Conservation (phyloP, 92 coral and sea anemone species). For the Blastomussa wellsi region DNA sequence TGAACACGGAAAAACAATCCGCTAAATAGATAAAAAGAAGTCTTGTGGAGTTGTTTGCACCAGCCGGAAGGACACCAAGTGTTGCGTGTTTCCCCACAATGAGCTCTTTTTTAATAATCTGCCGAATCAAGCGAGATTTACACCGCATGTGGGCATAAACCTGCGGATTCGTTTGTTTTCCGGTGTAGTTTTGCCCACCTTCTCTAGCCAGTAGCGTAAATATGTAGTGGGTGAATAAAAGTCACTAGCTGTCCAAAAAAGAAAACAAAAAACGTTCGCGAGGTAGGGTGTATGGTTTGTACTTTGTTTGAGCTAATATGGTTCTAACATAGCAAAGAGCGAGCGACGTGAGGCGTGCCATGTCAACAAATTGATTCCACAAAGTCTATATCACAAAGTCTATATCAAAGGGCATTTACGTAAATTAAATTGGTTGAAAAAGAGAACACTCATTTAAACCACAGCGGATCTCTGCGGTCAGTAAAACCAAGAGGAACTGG, state of each 20-base stretch:
- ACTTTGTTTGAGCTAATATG: too few relatives aligned
- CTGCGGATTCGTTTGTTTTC: neutral
- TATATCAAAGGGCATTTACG: neutral
- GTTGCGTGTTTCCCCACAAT: neutral
- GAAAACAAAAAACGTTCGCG: too few relatives aligned
- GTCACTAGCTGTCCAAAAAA: too few relatives aligned
- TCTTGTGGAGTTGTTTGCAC: neutral
- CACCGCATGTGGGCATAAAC: neutral
- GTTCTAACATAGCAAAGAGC: too few relatives aligned
- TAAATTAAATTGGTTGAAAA: neutral
- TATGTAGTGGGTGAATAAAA: neutral
- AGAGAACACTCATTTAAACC: neutral
- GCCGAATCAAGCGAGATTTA: conserved; percentile 2
- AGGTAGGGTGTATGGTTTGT: too few relatives aligned
- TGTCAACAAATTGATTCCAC: neutral
- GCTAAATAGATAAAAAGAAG: neutral
- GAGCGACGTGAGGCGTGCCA: neutral
- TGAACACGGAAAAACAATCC: neutral
- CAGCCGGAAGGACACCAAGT: conserved; percentile 22
- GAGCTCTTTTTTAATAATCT: neutral
- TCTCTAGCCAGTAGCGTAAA: neutral
- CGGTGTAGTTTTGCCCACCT: neutral
- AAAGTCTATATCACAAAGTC: neutral
- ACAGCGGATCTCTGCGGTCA: neutral
- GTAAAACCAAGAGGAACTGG: too few relatives aligned